Base-by-base conservation (phyloP, 2,888 invertebrate species). In the Labia minor region DNA sequence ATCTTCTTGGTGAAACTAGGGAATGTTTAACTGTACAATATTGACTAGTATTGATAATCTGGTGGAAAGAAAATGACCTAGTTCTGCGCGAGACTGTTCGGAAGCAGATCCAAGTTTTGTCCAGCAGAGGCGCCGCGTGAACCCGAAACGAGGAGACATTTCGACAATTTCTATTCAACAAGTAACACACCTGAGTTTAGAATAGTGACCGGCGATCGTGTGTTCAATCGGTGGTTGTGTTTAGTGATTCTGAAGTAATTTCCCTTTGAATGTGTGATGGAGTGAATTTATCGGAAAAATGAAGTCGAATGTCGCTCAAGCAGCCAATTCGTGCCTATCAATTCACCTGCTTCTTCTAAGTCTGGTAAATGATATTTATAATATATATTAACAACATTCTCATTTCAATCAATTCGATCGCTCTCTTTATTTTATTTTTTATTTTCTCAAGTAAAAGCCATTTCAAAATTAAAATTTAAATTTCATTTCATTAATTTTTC, bases 231-330 rank as follows among this genome's bases (percentile, higher is more conserved):
- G 49, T 14, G 6, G 33, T 49, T 4, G 49, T 49, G 49, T 49
- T 49, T 8, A 26, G 26, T 26, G 26, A 26, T 26, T 6, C 3
- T 3, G 3, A 26, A 26, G 26, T 6, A 26, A 26, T 8, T 26
- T 26, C 26, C 26, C 26, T n/a, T 49, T 49, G 16, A 49, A 49
- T 49, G 49, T 49, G 49, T 49, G 49, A 49, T 49, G 49, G 49
- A 49, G 49, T 49, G 49, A 49, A 49, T 8, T 6, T 6, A 26
- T 26, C 26, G 3, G 4, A 26, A 26, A 3, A 16, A 49, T 49
- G 49, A 49, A 49, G 49, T 49, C 49, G 49, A 49, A 49, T 49
- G n/a, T n/a, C n/a, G n/a, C n/a, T n/a, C n/a, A n/a, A n/a, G 49
- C 49, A 49, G 16, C 49, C 49, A 11, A 16, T 14, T 11, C n/a